phyloP scores from a whole-genome alignment of 1,140 invertebrate species.

The Penaeus chinensis region DNA sequence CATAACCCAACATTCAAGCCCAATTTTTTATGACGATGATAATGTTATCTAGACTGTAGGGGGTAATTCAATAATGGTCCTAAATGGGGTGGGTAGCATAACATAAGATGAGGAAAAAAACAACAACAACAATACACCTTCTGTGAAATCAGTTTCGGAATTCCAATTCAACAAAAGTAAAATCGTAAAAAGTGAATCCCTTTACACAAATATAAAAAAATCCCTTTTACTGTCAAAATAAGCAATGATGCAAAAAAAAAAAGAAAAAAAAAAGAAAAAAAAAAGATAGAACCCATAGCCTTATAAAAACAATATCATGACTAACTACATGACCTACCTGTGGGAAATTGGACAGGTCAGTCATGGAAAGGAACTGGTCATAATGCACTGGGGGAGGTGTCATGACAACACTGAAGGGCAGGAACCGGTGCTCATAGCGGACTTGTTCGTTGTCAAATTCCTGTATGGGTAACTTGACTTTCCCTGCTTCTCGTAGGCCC shows the following conservation, averaged over 20 bases:
- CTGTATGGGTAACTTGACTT: slow-evolving; percentile 81
- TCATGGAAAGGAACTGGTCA: slow-evolving; percentile 82
- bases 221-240: no score
- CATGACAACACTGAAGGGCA: slow-evolving; percentile 85
- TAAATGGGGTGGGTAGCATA: no score
- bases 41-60: no score
- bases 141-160: no score
- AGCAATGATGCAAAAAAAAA: background rate
- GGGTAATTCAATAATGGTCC: no score
- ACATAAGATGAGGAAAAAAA: no score
- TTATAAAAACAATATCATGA: background rate
- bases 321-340: slow-evolving; percentile 63
- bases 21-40: no score
- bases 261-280: background rate
- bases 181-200: no score
- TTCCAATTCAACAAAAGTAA: no score
- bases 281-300: background rate
- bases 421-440: slow-evolving; percentile 93
- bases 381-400: slow-evolving; percentile 92
- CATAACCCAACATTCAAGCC: no score
- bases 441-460: slow-evolving; percentile 94
- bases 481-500: slow-evolving; percentile 78
- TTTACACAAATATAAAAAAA: no score
- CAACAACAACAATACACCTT: no score
- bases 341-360: slow-evolving; percentile 71